These are phyloP conservation scores for Oreamnos americanus DNA, from an alignment of 2,113 vertebrate species.

Conservation along the genomic window DNA sequence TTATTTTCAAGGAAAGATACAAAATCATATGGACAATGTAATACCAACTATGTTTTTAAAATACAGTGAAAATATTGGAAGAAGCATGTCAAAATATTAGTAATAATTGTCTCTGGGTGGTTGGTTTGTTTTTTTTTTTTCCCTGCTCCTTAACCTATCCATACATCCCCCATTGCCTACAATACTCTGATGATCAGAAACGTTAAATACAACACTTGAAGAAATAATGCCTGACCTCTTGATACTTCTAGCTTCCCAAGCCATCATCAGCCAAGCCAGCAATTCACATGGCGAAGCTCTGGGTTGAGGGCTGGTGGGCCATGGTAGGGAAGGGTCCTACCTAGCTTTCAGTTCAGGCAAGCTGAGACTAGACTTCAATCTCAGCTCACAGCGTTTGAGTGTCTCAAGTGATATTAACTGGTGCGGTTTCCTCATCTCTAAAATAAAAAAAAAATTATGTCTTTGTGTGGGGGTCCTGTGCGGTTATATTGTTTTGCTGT, in stretches of 20 bases:
- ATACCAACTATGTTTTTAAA: neutral
- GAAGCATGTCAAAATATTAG: neutral
- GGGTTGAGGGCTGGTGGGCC: neutral
- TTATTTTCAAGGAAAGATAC: neutral
- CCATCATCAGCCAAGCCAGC: accelerated
- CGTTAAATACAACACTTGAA: neutral
- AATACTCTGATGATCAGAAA: neutral
- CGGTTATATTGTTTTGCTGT: neutral
- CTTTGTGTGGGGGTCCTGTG: neutral
- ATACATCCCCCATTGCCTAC: neutral
- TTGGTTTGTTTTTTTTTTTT: no score
- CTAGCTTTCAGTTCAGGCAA: neutral
- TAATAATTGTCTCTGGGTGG: neutral
- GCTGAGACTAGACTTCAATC: neutral
- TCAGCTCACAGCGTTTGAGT: neutral
- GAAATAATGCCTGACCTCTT: neutral
- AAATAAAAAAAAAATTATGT: neutral
- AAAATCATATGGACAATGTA: neutral
- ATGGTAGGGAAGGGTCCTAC: neutral
- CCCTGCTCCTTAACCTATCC: neutral
- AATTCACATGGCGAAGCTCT: neutral
- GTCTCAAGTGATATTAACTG: neutral
- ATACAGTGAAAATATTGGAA: neutral
- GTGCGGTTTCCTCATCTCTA: neutral
- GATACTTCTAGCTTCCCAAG: neutral